These are phyloP conservation scores for Podarcis cretensis DNA, from an alignment of 2,113 vertebrate genomes.

Conservation along the genomic window DNA sequence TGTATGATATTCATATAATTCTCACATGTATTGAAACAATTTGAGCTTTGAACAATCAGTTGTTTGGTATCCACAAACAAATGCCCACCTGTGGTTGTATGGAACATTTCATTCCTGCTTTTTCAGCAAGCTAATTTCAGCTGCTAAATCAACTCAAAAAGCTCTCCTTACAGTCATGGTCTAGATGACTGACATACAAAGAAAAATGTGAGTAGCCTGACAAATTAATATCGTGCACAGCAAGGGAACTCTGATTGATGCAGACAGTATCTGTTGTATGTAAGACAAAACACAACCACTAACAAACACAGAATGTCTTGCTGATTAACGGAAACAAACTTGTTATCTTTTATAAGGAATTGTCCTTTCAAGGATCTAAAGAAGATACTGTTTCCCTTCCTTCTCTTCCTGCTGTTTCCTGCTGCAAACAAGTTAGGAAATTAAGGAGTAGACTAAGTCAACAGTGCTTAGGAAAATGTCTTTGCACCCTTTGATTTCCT, in stretches of 20 bases:
- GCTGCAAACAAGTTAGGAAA: background rate
- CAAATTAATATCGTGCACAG: background rate
- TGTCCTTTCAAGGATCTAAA: background rate
- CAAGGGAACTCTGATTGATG: background rate
- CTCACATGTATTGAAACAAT: background rate
- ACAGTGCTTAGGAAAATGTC: constrained; percentile 10
- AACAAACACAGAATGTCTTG: background rate
- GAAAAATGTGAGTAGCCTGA: background rate
- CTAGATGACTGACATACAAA: background rate
- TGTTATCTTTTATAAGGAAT: background rate
- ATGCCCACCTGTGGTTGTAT: background rate
- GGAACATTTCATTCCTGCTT: background rate
- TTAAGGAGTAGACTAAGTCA: background rate
- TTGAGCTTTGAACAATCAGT: background rate
- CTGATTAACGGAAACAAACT: background rate
- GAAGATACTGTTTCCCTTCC: background rate
- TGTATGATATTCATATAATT: no score
- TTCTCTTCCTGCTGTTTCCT: background rate
- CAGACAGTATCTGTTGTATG: background rate
- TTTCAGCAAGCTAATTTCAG: background rate
- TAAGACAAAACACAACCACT: background rate
- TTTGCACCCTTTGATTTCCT: constrained; percentile 25
- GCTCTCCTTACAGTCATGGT: background rate
- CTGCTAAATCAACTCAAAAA: background rate
- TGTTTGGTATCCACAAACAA: background rate